phyloP scores from a whole-genome alignment of 2,113 vertebrate genomes.

The Pomatostomus ruficeps region DNA sequence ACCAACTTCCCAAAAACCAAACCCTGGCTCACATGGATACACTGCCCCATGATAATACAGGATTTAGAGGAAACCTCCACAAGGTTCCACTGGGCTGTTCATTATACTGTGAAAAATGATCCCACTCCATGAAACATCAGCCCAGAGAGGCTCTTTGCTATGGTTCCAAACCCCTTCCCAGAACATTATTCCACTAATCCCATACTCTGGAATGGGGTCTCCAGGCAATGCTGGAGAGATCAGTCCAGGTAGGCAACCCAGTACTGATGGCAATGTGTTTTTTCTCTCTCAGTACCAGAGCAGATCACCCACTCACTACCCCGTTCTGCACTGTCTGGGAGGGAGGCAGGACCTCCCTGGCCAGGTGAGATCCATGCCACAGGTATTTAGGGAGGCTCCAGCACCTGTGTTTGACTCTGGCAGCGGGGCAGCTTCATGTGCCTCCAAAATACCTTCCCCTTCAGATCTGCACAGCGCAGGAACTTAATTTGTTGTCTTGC shows the following conservation, averaged over 20 bases:
- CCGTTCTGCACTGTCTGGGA: accelerated
- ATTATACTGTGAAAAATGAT: neutral
- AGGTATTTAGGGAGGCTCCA: neutral
- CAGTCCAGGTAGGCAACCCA: neutral
- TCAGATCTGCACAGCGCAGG: neutral
- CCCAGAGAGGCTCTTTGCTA: neutral
- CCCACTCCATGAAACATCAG: neutral
- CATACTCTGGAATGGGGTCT: neutral
- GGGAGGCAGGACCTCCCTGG: neutral
- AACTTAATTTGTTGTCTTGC: neutral
- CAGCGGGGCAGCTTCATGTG: neutral
- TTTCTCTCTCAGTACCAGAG: neutral
- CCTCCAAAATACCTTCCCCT: neutral
- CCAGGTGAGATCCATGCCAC: neutral
- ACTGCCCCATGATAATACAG: accelerated
- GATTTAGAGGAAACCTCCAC: neutral
- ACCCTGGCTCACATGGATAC: accelerated
- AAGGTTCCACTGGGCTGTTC: neutral
- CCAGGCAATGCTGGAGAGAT: neutral
- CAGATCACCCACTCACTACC: accelerated
- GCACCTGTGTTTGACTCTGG: neutral
- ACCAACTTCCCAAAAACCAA: neutral
- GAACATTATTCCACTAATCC: neutral
- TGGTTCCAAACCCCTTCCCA: neutral
- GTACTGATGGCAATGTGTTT: neutral